phyloP scores from a whole-genome alignment of 2,113 vertebrate genomes.

The Cynopterus brachyotis region DNA sequence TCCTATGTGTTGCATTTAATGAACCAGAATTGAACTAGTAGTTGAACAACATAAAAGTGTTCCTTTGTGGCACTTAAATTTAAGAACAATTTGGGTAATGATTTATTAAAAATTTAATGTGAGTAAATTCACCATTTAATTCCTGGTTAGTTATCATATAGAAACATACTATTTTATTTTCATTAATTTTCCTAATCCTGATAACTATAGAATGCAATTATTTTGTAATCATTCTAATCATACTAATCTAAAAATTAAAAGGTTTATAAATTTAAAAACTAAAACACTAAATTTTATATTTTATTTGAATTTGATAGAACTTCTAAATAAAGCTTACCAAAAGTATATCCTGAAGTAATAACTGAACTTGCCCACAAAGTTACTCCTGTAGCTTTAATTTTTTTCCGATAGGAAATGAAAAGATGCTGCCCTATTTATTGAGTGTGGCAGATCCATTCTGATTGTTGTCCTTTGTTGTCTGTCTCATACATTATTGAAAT shows the following conservation, averaged over 20 bases:
- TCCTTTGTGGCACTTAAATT: background rate
- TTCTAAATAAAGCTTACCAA: background rate
- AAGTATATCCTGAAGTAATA: background rate
- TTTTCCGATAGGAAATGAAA: background rate
- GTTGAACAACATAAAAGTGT: background rate
- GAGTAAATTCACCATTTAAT: background rate
- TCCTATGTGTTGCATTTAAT: background rate
- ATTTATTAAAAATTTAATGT: background rate
- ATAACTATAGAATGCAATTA: background rate
- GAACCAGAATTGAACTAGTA: background rate
- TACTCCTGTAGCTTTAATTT: background rate
- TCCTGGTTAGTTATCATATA: background rate
- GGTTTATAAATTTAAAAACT: background rate
- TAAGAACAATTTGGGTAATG: background rate
- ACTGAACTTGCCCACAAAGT: background rate
- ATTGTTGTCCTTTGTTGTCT: conserved; percentile 21
- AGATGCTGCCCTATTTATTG: background rate
- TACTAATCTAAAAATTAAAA: background rate
- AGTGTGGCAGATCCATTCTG: background rate
- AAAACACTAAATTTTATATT: background rate
- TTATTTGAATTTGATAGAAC: background rate
- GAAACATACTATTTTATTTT: conserved; percentile 25
- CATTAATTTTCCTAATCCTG: background rate
- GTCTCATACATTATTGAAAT: background rate
- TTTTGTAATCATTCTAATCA: background rate